Evolutionary conservation across 2,797 vertebrate species (phyloP), one percentile per base, ranked within the genome.

Genomic region (Champsocephalus gunnari): DNA sequence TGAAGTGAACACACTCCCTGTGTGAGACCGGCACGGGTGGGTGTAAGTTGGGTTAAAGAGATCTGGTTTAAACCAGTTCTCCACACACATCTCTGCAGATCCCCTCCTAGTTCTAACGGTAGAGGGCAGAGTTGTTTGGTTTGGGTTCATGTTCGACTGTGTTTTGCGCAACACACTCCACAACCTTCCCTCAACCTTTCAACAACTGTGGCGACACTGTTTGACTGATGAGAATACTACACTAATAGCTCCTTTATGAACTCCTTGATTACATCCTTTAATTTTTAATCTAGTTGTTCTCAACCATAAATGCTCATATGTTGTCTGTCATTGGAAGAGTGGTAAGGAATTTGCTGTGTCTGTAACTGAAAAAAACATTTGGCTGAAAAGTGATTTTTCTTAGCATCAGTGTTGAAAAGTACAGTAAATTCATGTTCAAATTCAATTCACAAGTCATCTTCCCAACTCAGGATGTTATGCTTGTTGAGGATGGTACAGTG

Each of bases 1-100:
- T 38, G 34, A 66, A 44, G 65, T 54, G 41, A 7, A 3, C 3
- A 4, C 2, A 4, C 55, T 64, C 48, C 71, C 24, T 38, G 41
- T 0, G 0, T 1, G 41, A 6, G 14, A 5, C 38, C 17, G 38
- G 24, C 51, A 32, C 24, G 12, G 45, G 47, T 16, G 34, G 41
- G 13, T 45, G 47, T n/a, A 4, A 12, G 9, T 34, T 10, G 50
- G 77, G 57, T 75, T 66, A 44, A 68, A 61, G 5, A 10, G 57
- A 87, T 89, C 86, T 81, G 83, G 88, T 89, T 88, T 13, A 82
- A 81, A 43, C 83, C 79, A 82, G 87, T 83, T 38, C 1, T 38
- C 34, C 1, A 38, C 34, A 38, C 34, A 38, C 34, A 9, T 38
- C 6, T 38, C 34, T 38, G 34, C 34, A 28, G 28, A 28, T 28